Percentiles rank a stretch among this genome's conserved stretches.
Conservation (phyloP, 2,113 vertebrate genomes). For the Corynorhinus townsendii region DNA sequence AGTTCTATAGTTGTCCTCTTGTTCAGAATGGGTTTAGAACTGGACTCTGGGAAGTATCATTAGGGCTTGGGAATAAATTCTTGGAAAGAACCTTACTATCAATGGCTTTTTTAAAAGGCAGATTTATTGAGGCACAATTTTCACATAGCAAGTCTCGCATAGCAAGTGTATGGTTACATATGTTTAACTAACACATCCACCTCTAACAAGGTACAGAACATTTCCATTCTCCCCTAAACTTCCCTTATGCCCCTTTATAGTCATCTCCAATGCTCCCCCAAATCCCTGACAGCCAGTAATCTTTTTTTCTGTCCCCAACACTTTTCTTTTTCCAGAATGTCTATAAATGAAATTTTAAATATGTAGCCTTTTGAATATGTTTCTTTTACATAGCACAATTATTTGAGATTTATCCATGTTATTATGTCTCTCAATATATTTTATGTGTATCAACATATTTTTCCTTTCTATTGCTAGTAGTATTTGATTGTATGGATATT, state of each 20-base stretch:
- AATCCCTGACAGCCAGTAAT: background rate
- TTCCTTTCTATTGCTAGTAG: background rate
- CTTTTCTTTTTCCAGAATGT: background rate
- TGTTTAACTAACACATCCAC: background rate
- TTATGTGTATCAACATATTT: background rate
- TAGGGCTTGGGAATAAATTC: background rate
- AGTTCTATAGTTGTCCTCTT: background rate
- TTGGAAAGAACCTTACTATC: background rate
- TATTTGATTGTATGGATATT: background rate
- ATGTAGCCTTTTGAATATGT: background rate
- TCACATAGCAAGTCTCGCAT: background rate
- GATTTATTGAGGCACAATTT: too few relatives aligned
- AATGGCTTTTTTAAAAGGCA: too few relatives aligned
- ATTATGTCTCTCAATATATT: background rate
- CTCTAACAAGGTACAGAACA: background rate
- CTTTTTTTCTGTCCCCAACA: background rate
- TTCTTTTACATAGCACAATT: background rate
- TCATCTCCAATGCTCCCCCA: background rate
- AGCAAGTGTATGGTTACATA: background rate
- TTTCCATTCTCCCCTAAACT: background rate
- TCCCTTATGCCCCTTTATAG: background rate
- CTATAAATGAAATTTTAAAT: background rate
- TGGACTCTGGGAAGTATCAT: background rate
- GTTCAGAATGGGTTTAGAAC: background rate
- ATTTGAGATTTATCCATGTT: background rate